Conservation (phyloP, 2,888 invertebrate species). For the Caenorhabditis zanzibari region DNA sequence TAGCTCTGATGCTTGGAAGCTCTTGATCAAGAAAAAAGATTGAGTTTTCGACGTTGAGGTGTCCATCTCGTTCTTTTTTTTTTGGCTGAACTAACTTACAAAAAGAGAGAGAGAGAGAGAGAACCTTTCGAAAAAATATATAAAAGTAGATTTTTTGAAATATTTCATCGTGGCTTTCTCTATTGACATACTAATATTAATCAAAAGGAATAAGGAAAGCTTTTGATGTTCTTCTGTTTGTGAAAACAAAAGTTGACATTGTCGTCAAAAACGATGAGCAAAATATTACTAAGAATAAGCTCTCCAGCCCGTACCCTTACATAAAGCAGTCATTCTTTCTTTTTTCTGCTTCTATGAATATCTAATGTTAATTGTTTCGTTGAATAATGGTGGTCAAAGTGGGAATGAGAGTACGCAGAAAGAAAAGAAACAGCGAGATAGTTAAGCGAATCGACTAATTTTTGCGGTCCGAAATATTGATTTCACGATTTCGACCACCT, state of each 20-base stretch:
- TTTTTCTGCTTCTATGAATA: constrained; percentile 53
- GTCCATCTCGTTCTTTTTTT: too few species aligned
- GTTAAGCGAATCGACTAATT: constrained; percentile 52
- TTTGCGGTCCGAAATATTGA: constrained; percentile 60
- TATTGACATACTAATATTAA: too few species aligned
- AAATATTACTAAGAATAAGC: constrained; percentile 2
- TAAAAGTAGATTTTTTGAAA: too few species aligned
- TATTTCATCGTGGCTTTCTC: too few species aligned
- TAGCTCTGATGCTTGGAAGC: too few species aligned
- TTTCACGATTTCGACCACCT: constrained; percentile 64
- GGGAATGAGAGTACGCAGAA: constrained; percentile 27
- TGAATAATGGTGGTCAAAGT: neutral
- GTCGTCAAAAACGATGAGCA: constrained; percentile 10
- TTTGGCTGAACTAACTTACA: too few species aligned
- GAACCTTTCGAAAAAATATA: too few species aligned
- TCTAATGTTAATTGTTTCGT: constrained; percentile 31
- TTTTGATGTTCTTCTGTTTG: constrained; percentile 8
- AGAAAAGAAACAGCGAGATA: constrained; percentile 10
- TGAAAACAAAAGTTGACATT: constrained; percentile 1
- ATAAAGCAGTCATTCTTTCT: constrained; percentile 7
- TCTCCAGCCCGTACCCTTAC: neutral
- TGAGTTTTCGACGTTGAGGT: too few species aligned
- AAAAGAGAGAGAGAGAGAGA: too few species aligned
- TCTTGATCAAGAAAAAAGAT: too few species aligned
- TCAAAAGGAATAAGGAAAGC: too few species aligned